phyloP scores from a whole-genome alignment of 2,797 vertebrate species.

The Paedocypris micromegethes region DNA sequence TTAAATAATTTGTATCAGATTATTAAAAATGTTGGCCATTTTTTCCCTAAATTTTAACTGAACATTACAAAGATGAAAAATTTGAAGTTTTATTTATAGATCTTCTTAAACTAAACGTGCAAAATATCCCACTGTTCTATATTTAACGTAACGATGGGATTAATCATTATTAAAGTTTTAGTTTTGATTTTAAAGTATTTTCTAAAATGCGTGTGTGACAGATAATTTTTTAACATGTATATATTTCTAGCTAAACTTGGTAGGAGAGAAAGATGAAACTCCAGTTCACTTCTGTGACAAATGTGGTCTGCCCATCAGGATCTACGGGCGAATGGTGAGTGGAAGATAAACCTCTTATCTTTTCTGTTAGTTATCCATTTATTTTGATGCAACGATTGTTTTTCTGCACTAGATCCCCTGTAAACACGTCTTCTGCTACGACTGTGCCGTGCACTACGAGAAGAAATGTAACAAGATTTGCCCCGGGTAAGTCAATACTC shows the following conservation, averaged over 20 bases:
- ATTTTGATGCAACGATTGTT: background rate
- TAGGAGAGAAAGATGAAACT: conserved; percentile 91
- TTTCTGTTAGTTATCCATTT: background rate
- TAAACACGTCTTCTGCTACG: conserved; percentile 98
- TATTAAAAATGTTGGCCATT: background rate
- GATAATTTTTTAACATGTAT: no score
- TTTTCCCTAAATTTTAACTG: no score
- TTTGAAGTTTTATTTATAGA: background rate
- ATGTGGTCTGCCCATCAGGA: conserved; percentile 92
- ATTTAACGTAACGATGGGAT: no score
- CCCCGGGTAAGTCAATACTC: conserved; percentile 79
- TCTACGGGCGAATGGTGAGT: conserved; percentile 95
- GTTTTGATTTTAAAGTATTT: no score
- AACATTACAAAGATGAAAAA: background rate
- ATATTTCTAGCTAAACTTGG: conserved; percentile 79
- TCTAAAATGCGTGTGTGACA: no score
- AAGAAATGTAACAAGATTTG: conserved; percentile 98
- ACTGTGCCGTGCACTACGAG: conserved; percentile 93
- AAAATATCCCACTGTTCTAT: no score
- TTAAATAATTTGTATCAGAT: no score
- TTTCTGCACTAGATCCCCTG: conserved; percentile 83
- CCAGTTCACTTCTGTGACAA: conserved; percentile 98
- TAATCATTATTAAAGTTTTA: no score
- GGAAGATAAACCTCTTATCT: background rate
- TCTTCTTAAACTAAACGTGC: no score